Conservation (phyloP, 2,797 vertebrate genomes). For the Lophura swinhoii region DNA sequence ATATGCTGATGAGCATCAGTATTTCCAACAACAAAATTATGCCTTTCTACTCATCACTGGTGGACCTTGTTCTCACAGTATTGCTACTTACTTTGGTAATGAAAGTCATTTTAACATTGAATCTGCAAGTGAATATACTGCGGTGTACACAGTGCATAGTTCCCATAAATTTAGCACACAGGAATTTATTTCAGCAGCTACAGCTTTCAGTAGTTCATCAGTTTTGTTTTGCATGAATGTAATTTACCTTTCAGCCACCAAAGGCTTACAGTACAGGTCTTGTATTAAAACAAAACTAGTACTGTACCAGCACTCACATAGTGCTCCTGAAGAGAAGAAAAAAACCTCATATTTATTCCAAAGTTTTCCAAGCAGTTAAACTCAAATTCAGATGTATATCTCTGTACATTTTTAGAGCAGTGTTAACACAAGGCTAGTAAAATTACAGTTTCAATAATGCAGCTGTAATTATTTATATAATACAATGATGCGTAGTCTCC, state of each 20-base stretch:
- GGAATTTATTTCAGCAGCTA: constrained; percentile 75
- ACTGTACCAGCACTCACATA: constrained; percentile 79
- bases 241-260: constrained; percentile 78
- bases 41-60: constrained; percentile 18
- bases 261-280: constrained; percentile 75
- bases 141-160: constrained; percentile 59
- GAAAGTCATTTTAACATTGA: constrained; percentile 57
- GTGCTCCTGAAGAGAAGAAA: constrained; percentile 15
- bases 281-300: constrained; percentile 79
- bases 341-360: constrained; percentile 66
- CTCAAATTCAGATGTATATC: constrained; percentile 61
- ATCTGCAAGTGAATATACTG: constrained; percentile 55
- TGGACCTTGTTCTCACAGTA: constrained; percentile 56
- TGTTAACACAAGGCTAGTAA: constrained; percentile 49
- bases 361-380: constrained; percentile 75
- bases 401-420: constrained; percentile 53
- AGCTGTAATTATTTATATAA: constrained; percentile 31
- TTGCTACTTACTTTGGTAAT: constrained; percentile 53
- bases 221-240: constrained; percentile 75
- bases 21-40: constrained; percentile 71
- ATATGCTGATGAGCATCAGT: constrained; percentile 16
- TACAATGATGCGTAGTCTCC: background rate
- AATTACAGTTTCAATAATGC: constrained; percentile 48
- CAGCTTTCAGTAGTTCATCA: constrained; percentile 79
- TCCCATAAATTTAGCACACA: constrained; percentile 73